Conservation (phyloP, 2,113 vertebrate genomes). For the Turdus rufiventris region DNA sequence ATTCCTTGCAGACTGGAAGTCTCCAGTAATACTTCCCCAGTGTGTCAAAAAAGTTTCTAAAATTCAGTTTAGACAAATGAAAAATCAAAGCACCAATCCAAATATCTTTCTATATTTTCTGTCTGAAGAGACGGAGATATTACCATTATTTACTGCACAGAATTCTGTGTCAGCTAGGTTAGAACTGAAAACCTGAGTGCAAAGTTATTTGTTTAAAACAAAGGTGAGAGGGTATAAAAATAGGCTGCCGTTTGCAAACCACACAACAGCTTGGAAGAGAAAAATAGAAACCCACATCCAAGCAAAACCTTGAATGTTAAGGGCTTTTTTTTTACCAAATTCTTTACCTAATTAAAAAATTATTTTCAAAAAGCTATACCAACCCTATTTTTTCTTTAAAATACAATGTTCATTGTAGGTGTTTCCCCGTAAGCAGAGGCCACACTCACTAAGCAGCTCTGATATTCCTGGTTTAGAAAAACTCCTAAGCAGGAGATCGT, state of each 20-base stretch:
- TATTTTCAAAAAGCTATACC: background rate
- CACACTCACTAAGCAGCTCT: background rate
- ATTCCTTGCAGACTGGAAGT: background rate
- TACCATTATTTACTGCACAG: background rate
- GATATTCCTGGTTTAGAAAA: background rate
- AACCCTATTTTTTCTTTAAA: background rate
- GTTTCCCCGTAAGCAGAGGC: background rate
- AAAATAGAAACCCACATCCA: background rate
- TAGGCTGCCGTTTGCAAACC: background rate
- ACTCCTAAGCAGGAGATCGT: background rate
- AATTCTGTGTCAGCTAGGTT: background rate
- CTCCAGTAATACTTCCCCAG: background rate
- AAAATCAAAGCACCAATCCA: background rate
- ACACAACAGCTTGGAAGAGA: background rate
- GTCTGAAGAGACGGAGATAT: background rate
- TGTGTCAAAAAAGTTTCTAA: background rate
- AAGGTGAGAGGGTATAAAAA: background rate
- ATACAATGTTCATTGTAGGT: background rate
- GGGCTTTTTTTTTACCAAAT: background rate
- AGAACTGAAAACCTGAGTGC: background rate
- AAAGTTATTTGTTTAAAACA: background rate
- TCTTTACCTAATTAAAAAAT: background rate
- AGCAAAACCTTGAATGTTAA: background rate
- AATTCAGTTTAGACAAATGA: background rate
- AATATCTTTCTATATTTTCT: background rate